A percentile compares a stretch with the other conserved stretches of the same genome.
Evolutionary conservation across 2,888 invertebrate species (phyloP).

Genomic region (Diplolepis rosae): DNA sequence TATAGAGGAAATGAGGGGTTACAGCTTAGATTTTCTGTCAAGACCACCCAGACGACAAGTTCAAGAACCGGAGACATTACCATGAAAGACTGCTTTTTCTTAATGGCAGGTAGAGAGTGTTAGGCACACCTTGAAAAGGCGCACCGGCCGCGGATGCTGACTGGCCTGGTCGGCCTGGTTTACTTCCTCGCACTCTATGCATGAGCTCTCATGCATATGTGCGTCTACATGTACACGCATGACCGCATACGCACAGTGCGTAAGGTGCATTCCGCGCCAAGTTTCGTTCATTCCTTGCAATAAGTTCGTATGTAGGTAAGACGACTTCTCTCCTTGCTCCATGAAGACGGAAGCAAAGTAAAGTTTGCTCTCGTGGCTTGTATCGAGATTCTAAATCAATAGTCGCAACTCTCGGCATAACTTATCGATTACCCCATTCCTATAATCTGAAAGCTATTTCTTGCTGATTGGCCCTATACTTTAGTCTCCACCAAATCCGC

Average conservation of each 20-base stretch:
- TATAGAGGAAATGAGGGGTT: slow-evolving; percentile 4
- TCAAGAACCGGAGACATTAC: slow-evolving; percentile 49
- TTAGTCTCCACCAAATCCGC: slow-evolving; percentile 6
- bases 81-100: slow-evolving; percentile 56
- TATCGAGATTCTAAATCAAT: slow-evolving; percentile 55
- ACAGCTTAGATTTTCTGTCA: slow-evolving; percentile 41
- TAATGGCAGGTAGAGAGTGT: slow-evolving; percentile 66
- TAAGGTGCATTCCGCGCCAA: slow-evolving; percentile 59
- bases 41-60: slow-evolving; percentile 49
- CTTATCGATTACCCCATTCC: not conserved
- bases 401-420: slow-evolving; percentile 29
- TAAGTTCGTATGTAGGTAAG: slow-evolving; percentile 60
- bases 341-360: slow-evolving; percentile 50
- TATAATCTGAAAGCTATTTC: not conserved
- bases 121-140: slow-evolving; percentile 64
- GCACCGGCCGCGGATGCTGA: slow-evolving; percentile 65
- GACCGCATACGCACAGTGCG: slow-evolving; percentile 56
- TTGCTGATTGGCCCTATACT: slow-evolving; percentile 3
- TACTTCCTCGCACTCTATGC: slow-evolving; percentile 56
- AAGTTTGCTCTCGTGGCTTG: slow-evolving; percentile 60
- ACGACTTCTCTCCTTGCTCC: slow-evolving; percentile 48
- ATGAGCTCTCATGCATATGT: slow-evolving; percentile 36
- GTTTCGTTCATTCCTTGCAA: slow-evolving; percentile 36
- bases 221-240: slow-evolving; percentile 41
- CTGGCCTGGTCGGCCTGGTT: slow-evolving; percentile 67